Evolutionary conservation across 1,140 invertebrate genomes (phyloP).

Genomic region (Aphelenchoides avenae): DNA sequence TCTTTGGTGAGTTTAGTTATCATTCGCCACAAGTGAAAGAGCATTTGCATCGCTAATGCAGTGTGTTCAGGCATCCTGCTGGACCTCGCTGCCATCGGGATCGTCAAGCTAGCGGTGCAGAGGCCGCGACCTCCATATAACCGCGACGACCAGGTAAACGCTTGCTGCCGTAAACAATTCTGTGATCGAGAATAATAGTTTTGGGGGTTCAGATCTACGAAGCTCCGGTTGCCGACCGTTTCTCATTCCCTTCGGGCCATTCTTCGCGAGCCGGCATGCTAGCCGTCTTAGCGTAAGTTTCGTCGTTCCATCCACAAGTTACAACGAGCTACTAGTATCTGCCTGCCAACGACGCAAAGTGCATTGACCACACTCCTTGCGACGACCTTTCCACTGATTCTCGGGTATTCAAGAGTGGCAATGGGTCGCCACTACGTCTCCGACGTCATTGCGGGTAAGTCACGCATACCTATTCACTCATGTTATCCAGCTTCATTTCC

Average conservation of each 20-base stretch:
- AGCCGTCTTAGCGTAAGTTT: slow-evolving; percentile 55
- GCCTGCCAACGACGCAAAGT: too few species aligned
- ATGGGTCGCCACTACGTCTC: slow-evolving; percentile 78
- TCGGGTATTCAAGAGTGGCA: slow-evolving; percentile 75
- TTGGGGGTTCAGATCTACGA: slow-evolving; percentile 69
- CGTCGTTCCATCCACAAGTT: slow-evolving; percentile 19
- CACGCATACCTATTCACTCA: too few species aligned
- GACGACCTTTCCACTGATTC: slow-evolving; percentile 66
- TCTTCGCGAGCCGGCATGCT: slow-evolving; percentile 78
- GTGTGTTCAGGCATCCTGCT: slow-evolving; percentile 72
- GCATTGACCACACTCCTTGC: too few species aligned
- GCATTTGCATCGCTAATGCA: slow-evolving; percentile 5
- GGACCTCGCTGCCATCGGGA: slow-evolving; percentile 76
- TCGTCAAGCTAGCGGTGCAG: slow-evolving; percentile 75
- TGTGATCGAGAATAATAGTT: too few species aligned
- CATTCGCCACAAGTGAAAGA: not conserved
- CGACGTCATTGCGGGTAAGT: slow-evolving; percentile 76
- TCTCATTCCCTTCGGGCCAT: slow-evolving; percentile 92
- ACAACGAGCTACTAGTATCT: slow-evolving; percentile 29
- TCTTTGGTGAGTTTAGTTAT: slow-evolving; percentile 28
- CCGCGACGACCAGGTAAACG: slow-evolving; percentile 64
- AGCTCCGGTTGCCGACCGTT: slow-evolving; percentile 74
- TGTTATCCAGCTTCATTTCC: too few species aligned
- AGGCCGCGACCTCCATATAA: slow-evolving; percentile 72
- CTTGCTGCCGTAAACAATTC: too few species aligned